A percentile compares a stretch with the other conserved stretches of the same genome.
These are phyloP conservation scores for Cairina moschata DNA, from an alignment of 2,113 vertebrate genomes.

Conservation along the genomic window DNA sequence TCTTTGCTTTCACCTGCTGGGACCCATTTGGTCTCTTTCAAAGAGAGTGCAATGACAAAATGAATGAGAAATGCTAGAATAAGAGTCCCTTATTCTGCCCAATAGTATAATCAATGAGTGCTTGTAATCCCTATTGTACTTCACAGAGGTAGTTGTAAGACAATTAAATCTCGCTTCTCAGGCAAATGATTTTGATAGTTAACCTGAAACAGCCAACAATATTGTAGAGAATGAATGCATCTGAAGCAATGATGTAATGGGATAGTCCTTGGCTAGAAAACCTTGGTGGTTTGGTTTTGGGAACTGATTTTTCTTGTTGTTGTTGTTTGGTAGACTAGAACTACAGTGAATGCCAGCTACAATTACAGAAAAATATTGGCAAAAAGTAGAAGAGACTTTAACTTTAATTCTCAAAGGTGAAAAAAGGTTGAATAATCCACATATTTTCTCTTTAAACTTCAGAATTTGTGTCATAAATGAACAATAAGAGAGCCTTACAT, in stretches of 20 bases:
- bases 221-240: slow-evolving; percentile 77
- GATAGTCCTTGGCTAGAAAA: slow-evolving; percentile 63
- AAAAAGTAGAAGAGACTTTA: neutral
- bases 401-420: neutral
- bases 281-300: neutral
- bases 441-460: neutral
- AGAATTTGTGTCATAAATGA: neutral
- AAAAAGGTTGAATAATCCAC: neutral
- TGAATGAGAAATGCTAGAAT: slow-evolving; percentile 89
- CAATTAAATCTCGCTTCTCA: slow-evolving; percentile 85
- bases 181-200: slow-evolving; percentile 85
- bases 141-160: slow-evolving; percentile 86
- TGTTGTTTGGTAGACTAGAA: neutral
- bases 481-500: neutral
- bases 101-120: slow-evolving; percentile 90
- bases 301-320: neutral
- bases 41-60: slow-evolving; percentile 87
- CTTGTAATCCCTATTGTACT: slow-evolving; percentile 88
- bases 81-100: slow-evolving; percentile 84
- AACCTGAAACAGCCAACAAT: slow-evolving; percentile 83
- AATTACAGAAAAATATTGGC: neutral
- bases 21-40: slow-evolving; percentile 96
- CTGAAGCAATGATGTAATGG: slow-evolving; percentile 85
- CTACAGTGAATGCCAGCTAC: neutral
- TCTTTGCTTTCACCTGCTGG: slow-evolving; percentile 99